These are phyloP conservation scores for Strix aluco DNA, from an alignment of 2,113 vertebrate genomes.

Conservation along the genomic window DNA sequence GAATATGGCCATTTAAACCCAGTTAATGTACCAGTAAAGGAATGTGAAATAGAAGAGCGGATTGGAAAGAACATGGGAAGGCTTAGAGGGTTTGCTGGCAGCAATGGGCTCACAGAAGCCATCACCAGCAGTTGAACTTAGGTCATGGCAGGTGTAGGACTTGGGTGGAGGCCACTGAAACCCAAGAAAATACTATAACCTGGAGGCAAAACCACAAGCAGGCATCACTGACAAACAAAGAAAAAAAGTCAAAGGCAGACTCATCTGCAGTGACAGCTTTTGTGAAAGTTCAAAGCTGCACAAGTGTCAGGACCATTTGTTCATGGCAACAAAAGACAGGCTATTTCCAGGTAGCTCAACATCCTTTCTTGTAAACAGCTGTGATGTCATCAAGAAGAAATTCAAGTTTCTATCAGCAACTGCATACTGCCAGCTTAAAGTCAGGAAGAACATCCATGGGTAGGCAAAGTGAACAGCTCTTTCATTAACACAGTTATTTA, in stretches of 20 bases:
- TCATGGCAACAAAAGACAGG: slow-evolving; percentile 23
- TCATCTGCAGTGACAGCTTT: not conserved
- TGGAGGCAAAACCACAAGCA: slow-evolving; percentile 3
- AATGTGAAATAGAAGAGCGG: not conserved
- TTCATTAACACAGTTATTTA: not conserved
- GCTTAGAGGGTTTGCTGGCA: not conserved
- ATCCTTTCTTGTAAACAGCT: not conserved
- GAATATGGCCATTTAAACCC: not conserved
- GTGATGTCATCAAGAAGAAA: slow-evolving; percentile 7
- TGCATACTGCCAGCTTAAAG: not conserved
- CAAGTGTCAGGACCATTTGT: slow-evolving; percentile 35
- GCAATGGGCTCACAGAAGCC: not conserved
- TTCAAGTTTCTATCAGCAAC: not conserved
- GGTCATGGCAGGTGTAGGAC: not conserved
- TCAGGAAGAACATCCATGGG: not conserved
- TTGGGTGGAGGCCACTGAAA: not conserved
- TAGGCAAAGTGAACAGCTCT: not conserved
- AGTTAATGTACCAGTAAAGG: not conserved
- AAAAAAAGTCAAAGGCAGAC: not conserved
- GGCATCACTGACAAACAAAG: not conserved
- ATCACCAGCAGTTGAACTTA: not conserved
- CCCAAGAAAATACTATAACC: not conserved
- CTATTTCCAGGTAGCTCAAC: no score
- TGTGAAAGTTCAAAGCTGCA: slow-evolving; percentile 18
- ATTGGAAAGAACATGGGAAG: not conserved